Base-by-base conservation (phyloP, 2,888 invertebrate genomes). In the Abrostola tripartita region DNA sequence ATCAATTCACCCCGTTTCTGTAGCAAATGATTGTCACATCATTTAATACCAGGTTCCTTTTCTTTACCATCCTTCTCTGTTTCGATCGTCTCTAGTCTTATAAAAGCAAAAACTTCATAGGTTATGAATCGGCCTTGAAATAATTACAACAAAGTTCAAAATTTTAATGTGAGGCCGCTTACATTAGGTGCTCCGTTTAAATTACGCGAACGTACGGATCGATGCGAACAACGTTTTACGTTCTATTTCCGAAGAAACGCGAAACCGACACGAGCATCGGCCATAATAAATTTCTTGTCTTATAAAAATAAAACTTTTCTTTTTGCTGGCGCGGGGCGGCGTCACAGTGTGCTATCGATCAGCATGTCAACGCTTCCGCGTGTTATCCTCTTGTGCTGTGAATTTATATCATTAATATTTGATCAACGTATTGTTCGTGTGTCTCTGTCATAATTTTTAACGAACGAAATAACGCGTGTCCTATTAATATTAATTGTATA, bases 291-390 rank as follows among this genome's bases (percentile, higher is more conserved):
- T 94, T 93, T 92, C 92, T 93, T 91, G 92, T 93, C 92, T 93
- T 94, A 93, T 92, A 94, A 93, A 93, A 93, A 93, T 93, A 93
- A 93, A 93, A 93, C 88, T 93, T 93, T 93, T 93, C 91, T 92
- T 93, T 94, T 92, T 91, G 90, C 87, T 86, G 86, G 86, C 87
- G 87, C 85, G 87, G 85, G 86, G 88, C 88, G 87, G 87, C 69
- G 84, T 72, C 87, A 87, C 88, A 88, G 85, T 84, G 74, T 75
- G 68, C 76, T 53, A 79, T 76, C 64, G 71, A 80, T 79, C 79
- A 79, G 82, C 64, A 44, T 52, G 71, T 69, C 70, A 67, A 66
- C 81, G 71, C 71, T 81, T 81, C 79, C 76, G 81, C 71, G 68
- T 66, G 50, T 52, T 58, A 55, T 59, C 62, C 52, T 54, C 24